Conservation (phyloP, 2,888 invertebrate genomes). For the Plutella xylostella region DNA sequence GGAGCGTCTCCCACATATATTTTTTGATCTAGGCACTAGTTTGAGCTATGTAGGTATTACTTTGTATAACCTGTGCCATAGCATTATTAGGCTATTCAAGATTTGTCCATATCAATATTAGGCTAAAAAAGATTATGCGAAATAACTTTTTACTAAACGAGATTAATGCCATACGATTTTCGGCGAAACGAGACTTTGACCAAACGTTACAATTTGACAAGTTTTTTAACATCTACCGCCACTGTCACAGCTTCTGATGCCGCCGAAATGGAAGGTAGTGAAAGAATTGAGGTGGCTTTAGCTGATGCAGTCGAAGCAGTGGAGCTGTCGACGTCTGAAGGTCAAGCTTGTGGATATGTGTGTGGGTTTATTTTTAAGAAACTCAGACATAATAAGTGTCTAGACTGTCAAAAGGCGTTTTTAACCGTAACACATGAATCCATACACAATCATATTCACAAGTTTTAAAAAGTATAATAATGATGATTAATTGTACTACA, state of each 20-base stretch:
- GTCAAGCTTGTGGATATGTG: slow-evolving; percentile 16
- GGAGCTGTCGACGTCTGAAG: slow-evolving; percentile 10
- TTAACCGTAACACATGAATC: neutral
- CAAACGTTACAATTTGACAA: neutral
- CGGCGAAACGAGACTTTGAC: too few relatives aligned
- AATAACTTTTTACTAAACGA: too few relatives aligned
- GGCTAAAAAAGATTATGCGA: too few relatives aligned
- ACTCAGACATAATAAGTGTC: neutral
- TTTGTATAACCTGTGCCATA: too few relatives aligned
- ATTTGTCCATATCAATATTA: too few relatives aligned
- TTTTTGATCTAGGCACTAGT: too few relatives aligned
- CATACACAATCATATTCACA: neutral
- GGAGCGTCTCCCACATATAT: too few relatives aligned
- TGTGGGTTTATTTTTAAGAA: slow-evolving; percentile 15
- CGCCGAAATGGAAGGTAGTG: neutral
- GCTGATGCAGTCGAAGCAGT: slow-evolving; percentile 2
- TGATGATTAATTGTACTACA: neutral
- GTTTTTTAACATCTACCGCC: neutral
- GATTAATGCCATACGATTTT: too few relatives aligned
- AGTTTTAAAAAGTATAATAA: neutral
- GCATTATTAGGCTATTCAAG: too few relatives aligned
- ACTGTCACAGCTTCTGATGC: neutral
- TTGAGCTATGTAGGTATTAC: too few relatives aligned
- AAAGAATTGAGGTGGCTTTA: neutral
- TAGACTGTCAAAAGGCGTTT: neutral